Evolutionary conservation across 2,113 vertebrate species (phyloP).

Genomic region (Arothron firmamentum): DNA sequence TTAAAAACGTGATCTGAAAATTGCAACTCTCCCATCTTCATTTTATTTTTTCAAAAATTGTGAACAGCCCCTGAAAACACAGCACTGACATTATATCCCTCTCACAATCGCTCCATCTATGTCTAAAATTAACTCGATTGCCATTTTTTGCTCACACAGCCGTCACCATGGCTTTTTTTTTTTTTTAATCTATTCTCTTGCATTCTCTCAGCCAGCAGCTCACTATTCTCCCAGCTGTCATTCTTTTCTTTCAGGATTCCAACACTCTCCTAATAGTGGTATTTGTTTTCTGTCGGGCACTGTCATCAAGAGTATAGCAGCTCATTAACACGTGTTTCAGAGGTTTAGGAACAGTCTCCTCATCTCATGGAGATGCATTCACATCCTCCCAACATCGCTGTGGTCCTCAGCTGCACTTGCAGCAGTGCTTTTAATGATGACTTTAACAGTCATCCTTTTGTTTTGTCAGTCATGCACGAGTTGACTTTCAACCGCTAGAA

Average conservation of each 20-base stretch:
- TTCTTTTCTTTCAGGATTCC: conserved; percentile 29
- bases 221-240: conserved; percentile 49
- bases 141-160: conserved; percentile 19
- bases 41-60: background rate
- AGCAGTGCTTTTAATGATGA: background rate
- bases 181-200: conserved; percentile 4
- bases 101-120: conserved; percentile 5
- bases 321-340: conserved; percentile 29
- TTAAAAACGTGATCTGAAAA: too few species aligned
- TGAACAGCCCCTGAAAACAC: background rate
- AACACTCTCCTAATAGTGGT: conserved; percentile 40
- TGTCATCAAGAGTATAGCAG: conserved; percentile 37
- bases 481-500: too few species aligned
- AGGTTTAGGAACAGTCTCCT: conserved; percentile 3
- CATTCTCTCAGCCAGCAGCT: conserved; percentile 32
- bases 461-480: background rate
- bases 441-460: too few species aligned
- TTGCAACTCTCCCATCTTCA: background rate
- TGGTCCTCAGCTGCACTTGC: conserved; percentile 7
- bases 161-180: conserved; percentile 19
- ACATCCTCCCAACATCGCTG: background rate
- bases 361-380: background rate
- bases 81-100: background rate
- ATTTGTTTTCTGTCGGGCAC: conserved; percentile 52
- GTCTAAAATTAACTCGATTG: conserved; percentile 8